A percentile compares a stretch with the other conserved stretches of the same genome.
phyloP scores from a whole-genome alignment of 2,888 invertebrate genomes.

The Hyalella azteca region DNA sequence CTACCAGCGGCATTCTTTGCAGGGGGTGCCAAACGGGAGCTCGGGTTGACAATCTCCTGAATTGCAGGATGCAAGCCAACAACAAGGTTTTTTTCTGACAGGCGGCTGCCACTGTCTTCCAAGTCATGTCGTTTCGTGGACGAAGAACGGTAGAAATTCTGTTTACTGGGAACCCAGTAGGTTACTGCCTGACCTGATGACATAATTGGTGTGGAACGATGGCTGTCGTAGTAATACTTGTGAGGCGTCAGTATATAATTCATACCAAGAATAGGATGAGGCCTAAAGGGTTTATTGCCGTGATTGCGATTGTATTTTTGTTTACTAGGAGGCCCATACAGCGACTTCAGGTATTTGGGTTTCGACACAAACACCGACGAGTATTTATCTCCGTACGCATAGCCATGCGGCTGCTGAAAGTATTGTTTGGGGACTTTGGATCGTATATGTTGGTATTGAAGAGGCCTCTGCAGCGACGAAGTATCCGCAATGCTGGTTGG shows the following conservation, averaged over 20 bases:
- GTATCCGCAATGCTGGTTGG: neutral
- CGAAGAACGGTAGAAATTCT: neutral
- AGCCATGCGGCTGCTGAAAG: neutral
- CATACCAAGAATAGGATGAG: neutral
- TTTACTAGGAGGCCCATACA: neutral
- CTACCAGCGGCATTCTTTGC: neutral
- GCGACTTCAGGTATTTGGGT: neutral
- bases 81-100: neutral
- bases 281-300: neutral
- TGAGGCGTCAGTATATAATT: neutral
- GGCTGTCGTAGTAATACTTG: slow-evolving; percentile 1
- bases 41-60: neutral
- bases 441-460: neutral
- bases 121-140: neutral
- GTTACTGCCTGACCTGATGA: slow-evolving; percentile 1
- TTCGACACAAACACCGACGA: slow-evolving; percentile 11
- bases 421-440: neutral
- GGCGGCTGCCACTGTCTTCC: neutral
- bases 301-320: neutral
- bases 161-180: slow-evolving; percentile 16
- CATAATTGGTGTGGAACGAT: slow-evolving; percentile 1
- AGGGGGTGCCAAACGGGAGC: neutral
- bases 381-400: neutral
- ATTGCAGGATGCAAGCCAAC: slow-evolving; percentile 2
- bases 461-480: neutral